Evolutionary conservation across 2,888 invertebrate species (phyloP).

Genomic region (Tiphia femorata): DNA sequence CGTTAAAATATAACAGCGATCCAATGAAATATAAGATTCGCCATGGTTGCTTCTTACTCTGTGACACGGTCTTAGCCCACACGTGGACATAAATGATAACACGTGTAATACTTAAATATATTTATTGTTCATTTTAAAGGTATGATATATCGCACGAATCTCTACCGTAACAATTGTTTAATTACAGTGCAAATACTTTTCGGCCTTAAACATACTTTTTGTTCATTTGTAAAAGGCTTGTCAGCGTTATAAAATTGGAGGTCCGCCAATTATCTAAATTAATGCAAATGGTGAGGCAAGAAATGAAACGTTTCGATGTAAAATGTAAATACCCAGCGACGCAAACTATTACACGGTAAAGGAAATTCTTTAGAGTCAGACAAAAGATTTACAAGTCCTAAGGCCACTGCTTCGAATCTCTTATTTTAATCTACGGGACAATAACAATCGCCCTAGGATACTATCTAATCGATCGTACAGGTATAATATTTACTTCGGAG

Average conservation of each 20-base stretch:
- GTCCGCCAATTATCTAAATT: not conserved
- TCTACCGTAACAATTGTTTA: conserved; percentile 17
- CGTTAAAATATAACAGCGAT: not conserved
- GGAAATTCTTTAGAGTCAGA: not conserved
- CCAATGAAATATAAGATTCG: too few relatives aligned
- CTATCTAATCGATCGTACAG: not conserved
- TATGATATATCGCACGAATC: conserved; percentile 10
- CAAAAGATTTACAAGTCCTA: conserved; percentile 11
- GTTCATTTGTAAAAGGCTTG: not conserved
- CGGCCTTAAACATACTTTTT: conserved; percentile 4
- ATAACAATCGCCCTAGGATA: not conserved
- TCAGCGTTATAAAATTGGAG: not conserved
- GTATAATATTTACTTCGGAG: conserved; percentile 2
- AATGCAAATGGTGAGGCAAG: not conserved
- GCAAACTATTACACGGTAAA: not conserved
- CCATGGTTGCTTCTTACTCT: too few relatives aligned
- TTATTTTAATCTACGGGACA: conserved; percentile 2
- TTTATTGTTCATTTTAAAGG: conserved; percentile 24
- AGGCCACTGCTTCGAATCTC: conserved; percentile 10
- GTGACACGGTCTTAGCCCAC: too few relatives aligned
- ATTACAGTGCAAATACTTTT: conserved; percentile 11
- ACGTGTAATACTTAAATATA: conserved; percentile 21
- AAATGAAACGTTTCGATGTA: not conserved
- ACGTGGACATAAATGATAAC: not conserved
- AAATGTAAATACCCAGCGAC: not conserved